Conservation (phyloP, 1,140 invertebrate species). For the Acromyrmex charruanus region DNA sequence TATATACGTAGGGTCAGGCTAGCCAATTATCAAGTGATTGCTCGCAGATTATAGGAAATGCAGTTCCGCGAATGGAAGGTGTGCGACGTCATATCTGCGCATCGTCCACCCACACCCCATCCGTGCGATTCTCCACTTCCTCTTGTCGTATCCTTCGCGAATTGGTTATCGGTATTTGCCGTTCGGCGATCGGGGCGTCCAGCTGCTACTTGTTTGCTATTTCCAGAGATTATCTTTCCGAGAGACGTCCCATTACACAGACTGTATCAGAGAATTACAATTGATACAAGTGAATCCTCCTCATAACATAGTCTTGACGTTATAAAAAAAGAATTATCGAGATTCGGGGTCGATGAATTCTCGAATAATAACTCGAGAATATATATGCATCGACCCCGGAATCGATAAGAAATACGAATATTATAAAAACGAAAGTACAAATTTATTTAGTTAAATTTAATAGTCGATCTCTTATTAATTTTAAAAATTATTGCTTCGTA, state of each 20-base stretch:
- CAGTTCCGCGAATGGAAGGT: slow-evolving; percentile 75
- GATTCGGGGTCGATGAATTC: too few relatives aligned
- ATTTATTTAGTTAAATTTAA: neutral
- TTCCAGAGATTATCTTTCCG: slow-evolving; percentile 59
- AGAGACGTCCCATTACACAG: slow-evolving; percentile 35
- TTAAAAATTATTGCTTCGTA: neutral
- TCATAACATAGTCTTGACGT: slow-evolving; percentile 6
- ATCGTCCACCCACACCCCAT: slow-evolving; percentile 49
- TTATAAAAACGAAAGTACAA: too few relatives aligned
- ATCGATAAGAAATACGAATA: slow-evolving; percentile 1
- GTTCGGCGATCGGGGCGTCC: slow-evolving; percentile 53
- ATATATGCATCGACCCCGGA: neutral
- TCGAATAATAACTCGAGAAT: neutral
- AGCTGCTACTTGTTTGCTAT: slow-evolving; percentile 59
- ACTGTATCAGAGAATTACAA: slow-evolving; percentile 48
- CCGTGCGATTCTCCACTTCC: slow-evolving; percentile 69
- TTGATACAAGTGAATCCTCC: slow-evolving; percentile 44
- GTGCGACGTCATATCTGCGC: slow-evolving; percentile 59
- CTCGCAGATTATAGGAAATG: slow-evolving; percentile 82
- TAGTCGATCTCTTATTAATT: neutral
- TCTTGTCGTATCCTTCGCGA: slow-evolving; percentile 74
- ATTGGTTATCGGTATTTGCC: slow-evolving; percentile 80
- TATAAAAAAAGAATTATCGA: neutral
- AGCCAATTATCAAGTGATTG: slow-evolving; percentile 81
- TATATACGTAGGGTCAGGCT: slow-evolving; percentile 59